Evolutionary conservation across 2,888 invertebrate genomes (phyloP).

Genomic region (Conomelus anceps): DNA sequence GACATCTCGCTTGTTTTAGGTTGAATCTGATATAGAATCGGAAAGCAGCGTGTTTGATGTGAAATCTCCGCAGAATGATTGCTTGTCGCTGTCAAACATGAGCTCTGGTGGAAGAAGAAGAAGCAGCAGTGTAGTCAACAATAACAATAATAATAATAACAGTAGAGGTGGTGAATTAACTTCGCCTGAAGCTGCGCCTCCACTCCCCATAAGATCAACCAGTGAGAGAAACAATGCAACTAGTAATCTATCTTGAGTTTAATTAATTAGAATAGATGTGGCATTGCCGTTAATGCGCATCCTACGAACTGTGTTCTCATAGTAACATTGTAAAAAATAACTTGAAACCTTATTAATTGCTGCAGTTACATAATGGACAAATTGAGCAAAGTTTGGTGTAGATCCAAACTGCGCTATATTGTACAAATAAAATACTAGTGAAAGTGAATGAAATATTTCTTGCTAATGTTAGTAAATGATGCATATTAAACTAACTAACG

Average conservation of each 20-base stretch:
- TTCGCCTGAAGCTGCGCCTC: conserved; percentile 29
- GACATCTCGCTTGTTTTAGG: conserved; percentile 40
- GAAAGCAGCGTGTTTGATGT: conserved; percentile 56
- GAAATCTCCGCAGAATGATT: conserved; percentile 48
- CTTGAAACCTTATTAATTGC: background rate
- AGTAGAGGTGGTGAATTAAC: conserved; percentile 29
- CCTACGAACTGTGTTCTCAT: background rate
- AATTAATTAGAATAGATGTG: background rate
- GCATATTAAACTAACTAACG: background rate
- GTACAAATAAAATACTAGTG: background rate
- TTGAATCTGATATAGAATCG: conserved; percentile 56
- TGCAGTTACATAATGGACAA: background rate
- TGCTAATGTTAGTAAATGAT: background rate
- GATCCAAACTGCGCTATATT: background rate
- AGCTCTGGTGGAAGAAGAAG: conserved; percentile 28
- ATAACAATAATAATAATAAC: conserved; percentile 33
- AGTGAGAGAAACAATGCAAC: conserved; percentile 34
- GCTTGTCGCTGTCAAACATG: conserved; percentile 23
- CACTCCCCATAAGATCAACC: conserved; percentile 34
- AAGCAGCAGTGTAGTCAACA: conserved; percentile 32
- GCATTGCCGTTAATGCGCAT: background rate
- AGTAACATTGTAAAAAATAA: background rate
- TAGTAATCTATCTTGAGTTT: conserved; percentile 34
- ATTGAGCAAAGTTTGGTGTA: background rate
- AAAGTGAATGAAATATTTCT: background rate